These are phyloP conservation scores for Diplolepis rosae DNA, from an alignment of 2,888 invertebrate genomes.

Conservation along the genomic window DNA sequence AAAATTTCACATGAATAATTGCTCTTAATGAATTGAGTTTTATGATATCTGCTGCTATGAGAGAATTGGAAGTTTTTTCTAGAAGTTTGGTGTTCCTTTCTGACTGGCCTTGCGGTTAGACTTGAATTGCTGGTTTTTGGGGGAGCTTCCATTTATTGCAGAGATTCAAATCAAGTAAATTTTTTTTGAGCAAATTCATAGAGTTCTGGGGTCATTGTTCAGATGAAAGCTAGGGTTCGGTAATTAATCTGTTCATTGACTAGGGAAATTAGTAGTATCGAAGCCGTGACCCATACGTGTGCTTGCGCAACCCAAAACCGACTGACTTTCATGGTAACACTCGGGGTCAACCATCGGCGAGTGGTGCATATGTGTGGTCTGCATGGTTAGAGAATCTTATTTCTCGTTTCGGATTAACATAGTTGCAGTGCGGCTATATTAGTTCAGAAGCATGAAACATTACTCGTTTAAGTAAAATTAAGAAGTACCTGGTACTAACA, in stretches of 20 bases:
- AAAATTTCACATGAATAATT: neutral
- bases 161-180: neutral
- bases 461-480: neutral
- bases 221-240: constrained; percentile 34
- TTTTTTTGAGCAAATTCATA: neutral
- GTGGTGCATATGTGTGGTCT: too few species aligned
- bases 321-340: too few species aligned
- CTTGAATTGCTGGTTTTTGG: constrained; percentile 26
- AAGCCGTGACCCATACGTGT: too few species aligned
- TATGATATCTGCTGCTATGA: neutral
- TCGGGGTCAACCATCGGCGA: too few species aligned
- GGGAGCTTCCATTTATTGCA: constrained; percentile 8
- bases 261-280: too few species aligned
- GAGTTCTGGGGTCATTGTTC: constrained; percentile 33
- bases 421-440: too few species aligned
- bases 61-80: constrained; percentile 22
- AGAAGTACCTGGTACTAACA: neutral
- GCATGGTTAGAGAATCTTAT: too few species aligned
- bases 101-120: constrained; percentile 34
- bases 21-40: neutral
- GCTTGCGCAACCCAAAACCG: too few species aligned
- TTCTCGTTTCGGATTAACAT: too few species aligned
- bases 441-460: too few species aligned
- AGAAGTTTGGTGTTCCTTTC: constrained; percentile 27
- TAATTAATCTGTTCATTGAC: too few species aligned